phyloP scores from a whole-genome alignment of 1,140 invertebrate genomes.

The Drosophila rhopaloa region DNA sequence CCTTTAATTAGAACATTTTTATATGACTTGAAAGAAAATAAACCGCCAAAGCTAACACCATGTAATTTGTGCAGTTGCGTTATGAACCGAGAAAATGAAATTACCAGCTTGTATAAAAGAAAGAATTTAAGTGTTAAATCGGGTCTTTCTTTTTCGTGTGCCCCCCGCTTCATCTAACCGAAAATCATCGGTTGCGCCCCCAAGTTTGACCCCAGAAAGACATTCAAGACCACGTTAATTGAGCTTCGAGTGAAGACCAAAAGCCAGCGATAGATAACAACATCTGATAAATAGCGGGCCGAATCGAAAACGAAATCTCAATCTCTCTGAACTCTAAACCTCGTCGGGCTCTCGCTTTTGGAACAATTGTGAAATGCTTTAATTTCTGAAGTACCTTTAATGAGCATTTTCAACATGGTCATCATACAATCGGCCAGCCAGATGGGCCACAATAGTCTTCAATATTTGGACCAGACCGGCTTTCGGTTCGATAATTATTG shows the following conservation, averaged over 20 bases:
- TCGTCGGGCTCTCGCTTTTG: conserved; percentile 47
- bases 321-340: conserved; percentile 48
- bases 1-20: too few relatives aligned
- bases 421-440: conserved; percentile 69
- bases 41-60: conserved; percentile 14
- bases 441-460: conserved; percentile 45
- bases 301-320: conserved; percentile 63
- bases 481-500: conserved; percentile 74
- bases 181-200: conserved; percentile 42
- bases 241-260: conserved; percentile 40
- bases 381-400: conserved; percentile 82
- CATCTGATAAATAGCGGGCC: conserved; percentile 76
- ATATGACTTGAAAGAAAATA: neutral
- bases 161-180: neutral
- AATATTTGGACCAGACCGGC: conserved; percentile 68
- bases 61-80: conserved; percentile 13
- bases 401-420: conserved; percentile 83
- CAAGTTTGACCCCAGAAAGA: conserved; percentile 46
- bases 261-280: conserved; percentile 68
- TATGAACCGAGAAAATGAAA: conserved; percentile 20
- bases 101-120: conserved; percentile 14
- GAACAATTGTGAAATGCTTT: conserved; percentile 82
- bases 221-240: conserved; percentile 70
- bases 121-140: conserved; percentile 9
- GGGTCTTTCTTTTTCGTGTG: conserved; percentile 7